A percentile compares a stretch with the other conserved stretches of the same genome.
Evolutionary conservation across 2,888 invertebrate genomes (phyloP).

Genomic region (Cosmia trapezina): DNA sequence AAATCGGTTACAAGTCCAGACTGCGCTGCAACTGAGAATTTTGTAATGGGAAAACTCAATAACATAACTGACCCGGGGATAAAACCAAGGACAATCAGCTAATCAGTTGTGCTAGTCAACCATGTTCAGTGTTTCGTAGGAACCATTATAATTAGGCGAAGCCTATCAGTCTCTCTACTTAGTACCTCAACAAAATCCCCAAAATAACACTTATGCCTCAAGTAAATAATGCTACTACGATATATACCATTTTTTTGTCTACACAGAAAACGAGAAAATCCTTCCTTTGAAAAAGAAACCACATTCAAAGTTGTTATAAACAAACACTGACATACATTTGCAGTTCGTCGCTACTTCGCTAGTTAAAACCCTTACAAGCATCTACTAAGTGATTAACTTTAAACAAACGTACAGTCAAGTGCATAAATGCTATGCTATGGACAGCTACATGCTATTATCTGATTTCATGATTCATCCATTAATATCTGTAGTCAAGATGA

Average conservation of each 20-base stretch:
- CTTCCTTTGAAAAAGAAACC: conserved; percentile 20
- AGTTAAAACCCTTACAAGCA: conserved; percentile 24
- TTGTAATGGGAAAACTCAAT: no score
- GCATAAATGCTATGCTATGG: no score
- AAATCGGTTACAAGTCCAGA: no score
- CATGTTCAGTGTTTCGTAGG: no score
- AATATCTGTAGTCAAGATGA: no score
- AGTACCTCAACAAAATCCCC: neutral
- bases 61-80: no score
- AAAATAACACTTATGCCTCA: neutral
- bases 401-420: neutral
- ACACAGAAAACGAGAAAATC: neutral
- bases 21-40: no score
- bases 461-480: no score
- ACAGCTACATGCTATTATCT: no score
- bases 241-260: neutral
- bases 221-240: neutral
- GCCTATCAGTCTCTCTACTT: neutral
- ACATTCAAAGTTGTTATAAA: conserved; percentile 17
- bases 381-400: conserved; percentile 46
- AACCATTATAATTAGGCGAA: neutral
- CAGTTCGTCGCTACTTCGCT: conserved; percentile 21
- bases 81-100: no score
- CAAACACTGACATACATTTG: conserved; percentile 49
- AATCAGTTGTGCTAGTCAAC: no score